Evolutionary conservation across 2,113 vertebrate genomes (phyloP), one percentile per base, ranked within the genome.

Genomic region (Phylloscopus whistleri): DNA sequence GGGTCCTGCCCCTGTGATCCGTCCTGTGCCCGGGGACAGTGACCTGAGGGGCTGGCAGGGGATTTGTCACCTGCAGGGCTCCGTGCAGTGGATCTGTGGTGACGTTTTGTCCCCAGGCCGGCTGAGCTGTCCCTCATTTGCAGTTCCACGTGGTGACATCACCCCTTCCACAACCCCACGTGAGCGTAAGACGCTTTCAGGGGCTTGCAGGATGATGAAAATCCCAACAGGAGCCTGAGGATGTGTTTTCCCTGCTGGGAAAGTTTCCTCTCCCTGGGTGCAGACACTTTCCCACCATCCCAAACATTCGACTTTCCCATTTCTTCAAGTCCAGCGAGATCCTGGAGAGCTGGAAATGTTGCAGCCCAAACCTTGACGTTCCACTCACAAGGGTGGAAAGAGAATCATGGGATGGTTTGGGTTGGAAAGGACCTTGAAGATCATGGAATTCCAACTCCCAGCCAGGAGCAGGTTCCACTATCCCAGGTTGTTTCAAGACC

Each of bases 311-410:
- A 2, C 1, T 83, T 62, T 16, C 11, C 3, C 11, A 11, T 6
- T 75, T 89, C 11, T 20, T 78, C 10, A 30, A 66, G 23, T 31
- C 6, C 14, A 4, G 13, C 33, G 21, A 35, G 22, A 55, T 21
- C 26, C 44, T 19, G 26, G 13, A 26, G 41, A 44, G 27, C 7
- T 7, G 0, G 16, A 44, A 35, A 22, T 5, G 20, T 2, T 48
- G 18, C 33, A 81, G 26, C 26, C 20, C 55, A 66, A 35, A 41
- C 11, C 9, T 17, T 5, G 41, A 7, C 0, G 0, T 23, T 24
- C 6, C n/a, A 33, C 13, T 35, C 51, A 18, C 0, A 0, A 0
- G 4, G 43, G 27, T 30, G 37, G 44, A 13, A 80, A 16, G 26
- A 22, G 30, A 49, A 62, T 26, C 8, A 4, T 41, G 41, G 48